Evolutionary conservation across 2,888 invertebrate species (phyloP).

Genomic region (Galerucella calmariensis): DNA sequence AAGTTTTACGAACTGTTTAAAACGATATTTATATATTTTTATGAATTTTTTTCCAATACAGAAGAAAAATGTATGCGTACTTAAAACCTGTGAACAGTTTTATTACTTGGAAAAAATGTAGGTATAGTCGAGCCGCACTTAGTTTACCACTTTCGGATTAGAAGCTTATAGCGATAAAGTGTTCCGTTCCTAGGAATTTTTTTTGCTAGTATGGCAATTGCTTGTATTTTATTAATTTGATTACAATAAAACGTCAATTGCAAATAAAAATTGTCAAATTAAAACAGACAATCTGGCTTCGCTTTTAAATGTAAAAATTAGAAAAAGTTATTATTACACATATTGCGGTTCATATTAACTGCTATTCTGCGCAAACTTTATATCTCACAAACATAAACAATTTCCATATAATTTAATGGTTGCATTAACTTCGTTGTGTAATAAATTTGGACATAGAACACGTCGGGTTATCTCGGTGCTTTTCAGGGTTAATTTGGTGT

Average conservation of each 20-base stretch:
- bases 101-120: neutral
- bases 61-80: neutral
- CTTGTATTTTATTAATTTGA: too few species aligned
- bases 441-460: slow-evolving; percentile 36
- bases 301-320: too few species aligned
- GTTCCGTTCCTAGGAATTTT: too few species aligned
- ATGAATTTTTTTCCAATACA: neutral
- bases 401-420: slow-evolving; percentile 18
- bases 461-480: slow-evolving; percentile 36
- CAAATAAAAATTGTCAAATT: too few species aligned
- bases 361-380: neutral
- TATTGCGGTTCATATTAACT: neutral
- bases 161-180: too few species aligned
- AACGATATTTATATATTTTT: neutral
- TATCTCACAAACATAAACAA: neutral
- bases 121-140: too few species aligned
- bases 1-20: neutral
- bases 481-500: slow-evolving; percentile 44
- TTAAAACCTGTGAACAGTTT: neutral
- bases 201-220: too few species aligned
- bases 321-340: neutral
- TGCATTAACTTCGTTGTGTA: slow-evolving; percentile 21
- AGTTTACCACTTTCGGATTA: too few species aligned
- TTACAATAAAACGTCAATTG: too few species aligned
- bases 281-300: too few species aligned